phyloP scores from a whole-genome alignment of 2,113 vertebrate species.

The Zosterops pallidus region DNA sequence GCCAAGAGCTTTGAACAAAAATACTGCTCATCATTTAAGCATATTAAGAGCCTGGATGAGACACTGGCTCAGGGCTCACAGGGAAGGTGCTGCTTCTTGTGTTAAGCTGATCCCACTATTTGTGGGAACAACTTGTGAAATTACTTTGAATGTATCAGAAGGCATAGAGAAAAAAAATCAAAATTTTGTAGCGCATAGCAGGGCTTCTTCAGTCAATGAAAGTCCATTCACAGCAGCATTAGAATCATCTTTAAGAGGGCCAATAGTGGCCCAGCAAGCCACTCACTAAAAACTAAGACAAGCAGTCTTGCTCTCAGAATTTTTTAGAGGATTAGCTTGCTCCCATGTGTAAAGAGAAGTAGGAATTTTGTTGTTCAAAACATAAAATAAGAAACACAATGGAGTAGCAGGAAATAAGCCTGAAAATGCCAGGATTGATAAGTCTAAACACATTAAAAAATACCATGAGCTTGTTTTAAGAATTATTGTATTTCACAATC shows the following conservation, averaged over 20 bases:
- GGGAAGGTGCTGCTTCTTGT: not conserved
- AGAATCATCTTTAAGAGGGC: not conserved
- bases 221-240: not conserved
- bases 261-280: not conserved
- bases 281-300: not conserved
- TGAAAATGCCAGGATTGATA: not conserved
- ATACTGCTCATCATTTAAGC: not conserved
- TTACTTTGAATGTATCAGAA: not conserved
- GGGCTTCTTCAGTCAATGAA: not conserved
- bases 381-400: not conserved
- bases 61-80: not conserved
- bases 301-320: not conserved
- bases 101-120: not conserved
- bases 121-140: not conserved
- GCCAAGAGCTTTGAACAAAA: constrained; percentile 18
- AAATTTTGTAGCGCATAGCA: not conserved
- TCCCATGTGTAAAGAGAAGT: not conserved
- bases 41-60: not conserved
- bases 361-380: not conserved
- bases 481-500: not conserved
- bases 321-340: not conserved
- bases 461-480: not conserved
- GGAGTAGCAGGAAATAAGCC: not conserved
- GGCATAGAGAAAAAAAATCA: not conserved
- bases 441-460: not conserved